Conservation (phyloP, 1,140 invertebrate genomes). For the Orius insidiosus region DNA sequence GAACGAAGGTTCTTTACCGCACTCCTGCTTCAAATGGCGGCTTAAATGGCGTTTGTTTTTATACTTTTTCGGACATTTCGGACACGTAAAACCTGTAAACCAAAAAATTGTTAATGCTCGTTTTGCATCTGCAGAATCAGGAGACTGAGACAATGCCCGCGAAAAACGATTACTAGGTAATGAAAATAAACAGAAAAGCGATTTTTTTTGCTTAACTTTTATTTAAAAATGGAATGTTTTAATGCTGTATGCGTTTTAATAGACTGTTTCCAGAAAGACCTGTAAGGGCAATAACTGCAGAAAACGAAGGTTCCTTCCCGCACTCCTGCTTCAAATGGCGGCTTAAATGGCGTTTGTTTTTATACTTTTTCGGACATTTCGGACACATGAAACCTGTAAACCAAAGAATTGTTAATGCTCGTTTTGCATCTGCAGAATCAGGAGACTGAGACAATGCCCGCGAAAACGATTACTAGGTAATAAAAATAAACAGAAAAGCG, state of each 20-base stretch:
- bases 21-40: constrained; percentile 13
- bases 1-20: constrained; percentile 39
- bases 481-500: too few species aligned
- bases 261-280: too few species aligned
- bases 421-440: neutral
- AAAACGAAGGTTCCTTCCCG: constrained; percentile 29
- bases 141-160: neutral
- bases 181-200: too few species aligned
- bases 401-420: too few species aligned
- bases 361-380: constrained; percentile 12
- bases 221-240: too few species aligned
- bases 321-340: constrained; percentile 34
- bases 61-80: neutral
- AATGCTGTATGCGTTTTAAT: too few species aligned
- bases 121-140: neutral
- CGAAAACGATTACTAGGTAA: too few species aligned
- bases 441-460: too few species aligned
- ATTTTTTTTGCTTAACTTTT: too few species aligned
- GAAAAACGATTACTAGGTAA: neutral
- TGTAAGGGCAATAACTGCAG: constrained; percentile 30
- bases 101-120: neutral
- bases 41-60: constrained; percentile 13
- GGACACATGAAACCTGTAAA: neutral
- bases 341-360: constrained; percentile 25
- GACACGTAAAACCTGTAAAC: neutral